Conservation (phyloP, 2,797 vertebrate species). For the Choloepus didactylus region DNA sequence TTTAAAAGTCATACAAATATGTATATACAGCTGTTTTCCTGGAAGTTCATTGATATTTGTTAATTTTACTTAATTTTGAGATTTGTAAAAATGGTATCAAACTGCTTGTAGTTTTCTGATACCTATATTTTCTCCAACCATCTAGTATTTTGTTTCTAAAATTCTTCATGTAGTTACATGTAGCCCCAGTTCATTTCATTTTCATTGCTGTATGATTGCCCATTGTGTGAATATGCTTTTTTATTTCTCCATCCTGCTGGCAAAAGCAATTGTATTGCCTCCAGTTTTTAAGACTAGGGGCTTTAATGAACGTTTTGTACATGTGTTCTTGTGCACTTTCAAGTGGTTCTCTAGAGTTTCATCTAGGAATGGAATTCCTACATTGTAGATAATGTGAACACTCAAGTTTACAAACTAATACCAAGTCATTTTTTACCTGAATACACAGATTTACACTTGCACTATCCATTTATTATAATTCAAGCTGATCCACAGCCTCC, state of each 20-base stretch:
- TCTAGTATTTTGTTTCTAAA: background rate
- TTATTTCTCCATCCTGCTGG: background rate
- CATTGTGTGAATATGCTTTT: background rate
- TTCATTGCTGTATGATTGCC: background rate
- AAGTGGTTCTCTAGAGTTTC: background rate
- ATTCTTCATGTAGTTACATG: background rate
- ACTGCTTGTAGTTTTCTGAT: background rate
- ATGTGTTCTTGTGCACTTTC: background rate
- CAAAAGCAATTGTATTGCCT: background rate
- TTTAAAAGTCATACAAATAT: background rate
- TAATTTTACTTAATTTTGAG: background rate
- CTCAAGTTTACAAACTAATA: conserved; percentile 21
- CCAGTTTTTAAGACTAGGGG: background rate
- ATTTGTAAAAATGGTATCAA: background rate
- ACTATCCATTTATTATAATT: background rate
- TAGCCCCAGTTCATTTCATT: background rate
- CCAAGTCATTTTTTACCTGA: background rate
- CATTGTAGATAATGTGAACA: background rate
- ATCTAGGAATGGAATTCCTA: background rate
- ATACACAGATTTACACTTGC: background rate
- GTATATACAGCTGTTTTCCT: background rate
- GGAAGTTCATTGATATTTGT: background rate
- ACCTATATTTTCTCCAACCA: background rate
- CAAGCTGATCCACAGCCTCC: background rate
- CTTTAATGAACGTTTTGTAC: background rate